Conservation (phyloP, 2,797 vertebrate genomes). For the Ctenopoma kingsleyae region DNA sequence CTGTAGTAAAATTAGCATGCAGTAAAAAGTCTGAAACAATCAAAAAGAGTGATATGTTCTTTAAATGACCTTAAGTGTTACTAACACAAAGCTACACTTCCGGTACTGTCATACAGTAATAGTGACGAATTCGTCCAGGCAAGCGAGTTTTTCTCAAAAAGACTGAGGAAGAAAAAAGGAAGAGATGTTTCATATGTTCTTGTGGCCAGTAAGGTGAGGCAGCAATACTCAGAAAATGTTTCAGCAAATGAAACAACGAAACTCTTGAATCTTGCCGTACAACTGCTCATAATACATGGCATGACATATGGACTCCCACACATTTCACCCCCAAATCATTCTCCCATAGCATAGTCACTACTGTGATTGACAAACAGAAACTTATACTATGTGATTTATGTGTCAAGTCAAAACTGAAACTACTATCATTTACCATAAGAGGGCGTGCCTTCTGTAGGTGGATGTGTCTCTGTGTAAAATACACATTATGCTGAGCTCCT, state of each 20-base stretch:
- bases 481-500: not conserved
- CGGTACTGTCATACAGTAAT: not conserved
- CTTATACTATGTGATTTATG: conserved; percentile 30
- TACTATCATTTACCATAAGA: conserved; percentile 82
- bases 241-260: conserved; percentile 40
- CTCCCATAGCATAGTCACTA: conserved; percentile 65
- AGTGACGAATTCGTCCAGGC: not conserved
- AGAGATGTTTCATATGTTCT: conserved; percentile 34
- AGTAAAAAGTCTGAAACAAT: not conserved
- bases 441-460: conserved; percentile 60
- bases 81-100: not conserved
- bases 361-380: conserved; percentile 73
- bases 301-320: conserved; percentile 54
- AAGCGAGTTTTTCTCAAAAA: conserved; percentile 18
- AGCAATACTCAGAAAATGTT: conserved; percentile 50
- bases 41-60: not conserved
- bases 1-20: no score
- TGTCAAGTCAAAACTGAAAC: conserved; percentile 78
- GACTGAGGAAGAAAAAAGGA: conserved; percentile 29
- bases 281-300: conserved; percentile 22
- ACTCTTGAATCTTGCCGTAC: conserved; percentile 5
- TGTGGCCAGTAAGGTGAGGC: conserved; percentile 32
- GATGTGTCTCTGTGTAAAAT: conserved; percentile 30
- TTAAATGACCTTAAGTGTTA: not conserved
- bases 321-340: conserved; percentile 28